These are phyloP conservation scores for Plotosus lineatus DNA, from an alignment of 2,113 vertebrate species.

Conservation along the genomic window DNA sequence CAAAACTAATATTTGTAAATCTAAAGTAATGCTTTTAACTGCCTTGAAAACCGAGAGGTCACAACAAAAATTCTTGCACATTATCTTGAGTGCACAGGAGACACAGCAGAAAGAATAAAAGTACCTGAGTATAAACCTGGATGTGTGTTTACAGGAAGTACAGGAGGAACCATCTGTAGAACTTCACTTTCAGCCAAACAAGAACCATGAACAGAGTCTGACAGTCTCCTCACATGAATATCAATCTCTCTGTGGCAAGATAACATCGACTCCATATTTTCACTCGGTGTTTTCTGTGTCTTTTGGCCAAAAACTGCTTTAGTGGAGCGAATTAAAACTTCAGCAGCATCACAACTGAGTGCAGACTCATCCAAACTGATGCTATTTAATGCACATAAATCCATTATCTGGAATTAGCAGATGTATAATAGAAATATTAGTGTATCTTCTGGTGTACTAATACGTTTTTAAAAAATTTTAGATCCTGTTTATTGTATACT, in stretches of 20 bases:
- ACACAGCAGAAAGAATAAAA: background rate
- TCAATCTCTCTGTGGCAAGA: conserved; percentile 27
- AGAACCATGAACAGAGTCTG: conserved; percentile 50
- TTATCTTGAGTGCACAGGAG: background rate
- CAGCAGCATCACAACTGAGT: conserved; percentile 58
- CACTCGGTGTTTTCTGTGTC: background rate
- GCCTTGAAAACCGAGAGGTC: too few relatives aligned
- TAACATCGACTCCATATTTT: background rate
- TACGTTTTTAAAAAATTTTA: background rate
- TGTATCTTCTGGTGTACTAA: background rate
- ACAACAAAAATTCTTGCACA: too few relatives aligned
- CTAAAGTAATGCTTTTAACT: too few relatives aligned
- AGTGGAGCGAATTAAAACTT: conserved; percentile 62
- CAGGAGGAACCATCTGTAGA: conserved; percentile 26
- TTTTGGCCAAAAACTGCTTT: conserved; percentile 17
- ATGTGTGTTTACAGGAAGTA: conserved; percentile 45
- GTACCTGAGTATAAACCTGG: conserved; percentile 29
- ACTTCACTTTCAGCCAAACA: conserved; percentile 2
- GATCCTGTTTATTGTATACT: background rate
- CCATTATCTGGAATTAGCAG: conserved; percentile 28
- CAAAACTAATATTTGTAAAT: too few relatives aligned
- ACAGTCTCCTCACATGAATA: conserved; percentile 63
- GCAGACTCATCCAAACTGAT: conserved; percentile 48
- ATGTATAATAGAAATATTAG: background rate
- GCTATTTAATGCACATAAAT: conserved; percentile 1